Percentiles rank a stretch among this genome's conserved stretches.
phyloP scores from a whole-genome alignment of 2,113 vertebrate genomes.

The Arizona elegans region DNA sequence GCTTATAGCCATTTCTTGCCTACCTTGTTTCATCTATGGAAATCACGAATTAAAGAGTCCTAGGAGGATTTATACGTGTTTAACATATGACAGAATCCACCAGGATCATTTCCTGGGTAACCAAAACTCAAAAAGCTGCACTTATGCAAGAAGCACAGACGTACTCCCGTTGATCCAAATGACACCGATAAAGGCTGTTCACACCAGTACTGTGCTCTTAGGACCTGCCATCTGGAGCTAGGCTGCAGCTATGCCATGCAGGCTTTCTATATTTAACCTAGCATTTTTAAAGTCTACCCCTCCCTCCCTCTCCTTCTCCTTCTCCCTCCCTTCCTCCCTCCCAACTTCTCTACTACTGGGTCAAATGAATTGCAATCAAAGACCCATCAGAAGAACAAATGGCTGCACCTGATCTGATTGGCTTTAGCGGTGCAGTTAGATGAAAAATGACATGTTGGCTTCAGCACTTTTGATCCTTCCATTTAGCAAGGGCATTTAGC shows the following conservation, averaged over 20 bases:
- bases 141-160: neutral
- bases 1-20: neutral
- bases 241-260: neutral
- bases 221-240: neutral
- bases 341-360: neutral
- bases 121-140: neutral
- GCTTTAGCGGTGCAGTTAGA: neutral
- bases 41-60: neutral
- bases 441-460: conserved; percentile 8
- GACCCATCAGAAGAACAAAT: neutral
- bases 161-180: neutral
- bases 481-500: neutral
- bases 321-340: neutral
- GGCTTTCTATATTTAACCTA: neutral
- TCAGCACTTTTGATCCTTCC: neutral
- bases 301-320: neutral
- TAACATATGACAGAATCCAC: neutral
- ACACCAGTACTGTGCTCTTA: neutral
- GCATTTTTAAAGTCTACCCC: neutral
- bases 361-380: conserved; percentile 6
- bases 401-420: neutral
- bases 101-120: neutral
- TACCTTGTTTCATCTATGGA: neutral
- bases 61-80: neutral
- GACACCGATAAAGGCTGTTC: neutral